Conservation (phyloP, 2,113 vertebrate species). For the Phrynosoma blainvillii region DNA sequence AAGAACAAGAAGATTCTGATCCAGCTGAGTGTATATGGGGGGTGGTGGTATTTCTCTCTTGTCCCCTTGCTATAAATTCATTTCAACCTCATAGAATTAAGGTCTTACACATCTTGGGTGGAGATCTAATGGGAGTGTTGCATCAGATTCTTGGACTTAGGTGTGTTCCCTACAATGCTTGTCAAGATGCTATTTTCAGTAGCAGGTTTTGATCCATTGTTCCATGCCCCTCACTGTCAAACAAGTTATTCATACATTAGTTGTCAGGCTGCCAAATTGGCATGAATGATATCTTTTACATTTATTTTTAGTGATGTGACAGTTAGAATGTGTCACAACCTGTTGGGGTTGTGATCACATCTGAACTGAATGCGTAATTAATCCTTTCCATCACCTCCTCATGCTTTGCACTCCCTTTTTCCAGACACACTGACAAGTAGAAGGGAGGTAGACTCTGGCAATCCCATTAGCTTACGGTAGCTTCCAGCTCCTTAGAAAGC, state of each 20-base stretch:
- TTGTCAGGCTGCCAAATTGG: conserved; percentile 53
- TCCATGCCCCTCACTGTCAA: conserved; percentile 43
- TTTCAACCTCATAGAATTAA: background rate
- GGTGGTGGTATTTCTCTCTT: background rate
- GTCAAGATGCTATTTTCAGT: conserved; percentile 52
- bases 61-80: background rate
- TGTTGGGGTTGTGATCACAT: conserved; percentile 61
- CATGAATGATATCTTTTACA: conserved; percentile 33
- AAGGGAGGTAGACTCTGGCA: background rate
- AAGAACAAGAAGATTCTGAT: background rate
- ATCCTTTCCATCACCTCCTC: conserved; percentile 51
- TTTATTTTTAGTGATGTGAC: conserved; percentile 67
- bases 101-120: background rate
- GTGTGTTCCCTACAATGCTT: conserved; percentile 29
- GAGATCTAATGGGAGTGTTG: conserved; percentile 14
- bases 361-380: conserved; percentile 61
- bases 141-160: background rate
- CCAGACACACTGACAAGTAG: background rate
- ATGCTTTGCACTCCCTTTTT: background rate
- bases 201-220: conserved; percentile 55
- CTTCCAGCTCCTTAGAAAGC: conserved; percentile 34
- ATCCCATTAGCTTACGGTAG: background rate
- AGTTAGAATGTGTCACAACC: conserved; percentile 60
- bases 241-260: conserved; percentile 52
- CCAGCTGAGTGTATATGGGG: background rate